These are phyloP conservation scores for Papilio glaucus DNA, from an alignment of 1,140 invertebrate species.

Conservation along the genomic window DNA sequence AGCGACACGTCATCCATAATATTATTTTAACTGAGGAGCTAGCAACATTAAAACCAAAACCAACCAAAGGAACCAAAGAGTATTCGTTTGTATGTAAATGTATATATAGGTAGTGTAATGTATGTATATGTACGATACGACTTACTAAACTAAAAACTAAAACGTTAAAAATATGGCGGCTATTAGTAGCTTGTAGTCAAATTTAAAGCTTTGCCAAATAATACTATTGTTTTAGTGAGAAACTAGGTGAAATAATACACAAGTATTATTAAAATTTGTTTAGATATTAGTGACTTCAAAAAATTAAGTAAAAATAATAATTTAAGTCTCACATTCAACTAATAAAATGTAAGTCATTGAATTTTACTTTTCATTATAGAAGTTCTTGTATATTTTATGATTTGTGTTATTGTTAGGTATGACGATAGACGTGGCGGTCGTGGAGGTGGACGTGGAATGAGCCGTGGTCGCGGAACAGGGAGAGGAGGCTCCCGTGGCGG, in stretches of 20 bases:
- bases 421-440: constrained; percentile 77
- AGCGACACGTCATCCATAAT: too few species aligned
- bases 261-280: background rate
- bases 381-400: constrained; percentile 38
- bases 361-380: constrained; percentile 32
- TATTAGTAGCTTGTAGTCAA: constrained; percentile 10
- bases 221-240: constrained; percentile 7
- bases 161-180: constrained; percentile 36
- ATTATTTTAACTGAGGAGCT: background rate
- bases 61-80: constrained; percentile 1
- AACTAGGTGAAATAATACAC: background rate
- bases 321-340: background rate
- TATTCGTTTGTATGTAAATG: background rate
- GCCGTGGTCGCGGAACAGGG: constrained; percentile 54
- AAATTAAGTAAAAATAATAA: background rate
- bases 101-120: too few species aligned
- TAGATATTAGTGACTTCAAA: constrained; percentile 10
- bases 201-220: constrained; percentile 21
- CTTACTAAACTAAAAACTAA: background rate
- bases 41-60: background rate
- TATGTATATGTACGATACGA: too few species aligned
- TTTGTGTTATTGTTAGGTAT: constrained; percentile 56
- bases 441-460: constrained; percentile 64
- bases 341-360: constrained; percentile 50
- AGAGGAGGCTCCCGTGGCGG: constrained; percentile 60